These are phyloP conservation scores for Cichladusa arquata DNA, from an alignment of 2,113 vertebrate species.

Conservation along the genomic window DNA sequence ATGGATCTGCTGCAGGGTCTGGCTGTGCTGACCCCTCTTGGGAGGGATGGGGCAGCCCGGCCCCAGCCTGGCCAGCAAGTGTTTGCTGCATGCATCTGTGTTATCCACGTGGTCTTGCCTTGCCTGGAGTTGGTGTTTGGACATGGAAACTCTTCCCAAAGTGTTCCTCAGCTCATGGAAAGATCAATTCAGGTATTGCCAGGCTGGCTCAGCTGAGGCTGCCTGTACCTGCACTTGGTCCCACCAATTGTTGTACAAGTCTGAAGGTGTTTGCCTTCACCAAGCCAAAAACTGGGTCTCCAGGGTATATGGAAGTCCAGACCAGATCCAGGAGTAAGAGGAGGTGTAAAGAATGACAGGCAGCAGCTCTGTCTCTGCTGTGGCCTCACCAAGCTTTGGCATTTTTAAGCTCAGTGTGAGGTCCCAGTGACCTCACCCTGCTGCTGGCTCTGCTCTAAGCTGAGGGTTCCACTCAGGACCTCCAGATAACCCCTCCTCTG, in stretches of 20 bases:
- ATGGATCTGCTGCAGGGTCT: accelerated
- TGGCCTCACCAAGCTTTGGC: neutral
- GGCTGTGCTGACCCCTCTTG: neutral
- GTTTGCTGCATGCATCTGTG: neutral
- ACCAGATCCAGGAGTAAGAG: neutral
- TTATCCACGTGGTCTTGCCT: neutral
- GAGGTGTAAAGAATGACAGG: neutral
- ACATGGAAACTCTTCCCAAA: neutral
- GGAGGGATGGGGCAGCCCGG: neutral
- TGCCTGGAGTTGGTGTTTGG: neutral
- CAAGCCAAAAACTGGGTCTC: neutral
- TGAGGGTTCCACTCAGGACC: neutral
- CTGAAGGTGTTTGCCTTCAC: neutral
- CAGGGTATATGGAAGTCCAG: neutral
- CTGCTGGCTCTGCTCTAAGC: neutral
- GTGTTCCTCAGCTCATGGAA: neutral
- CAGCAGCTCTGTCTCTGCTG: neutral
- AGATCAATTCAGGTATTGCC: neutral
- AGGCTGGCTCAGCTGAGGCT: neutral
- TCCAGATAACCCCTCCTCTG: neutral
- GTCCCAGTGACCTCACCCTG: neutral
- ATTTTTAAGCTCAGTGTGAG: neutral
- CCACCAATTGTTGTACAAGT: accelerated
- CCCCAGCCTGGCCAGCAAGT: neutral
- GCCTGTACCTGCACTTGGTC: neutral